Evolutionary conservation across 2,888 invertebrate genomes (phyloP), one percentile per base, ranked within the genome.

Genomic region (Lithophane leautieri): DNA sequence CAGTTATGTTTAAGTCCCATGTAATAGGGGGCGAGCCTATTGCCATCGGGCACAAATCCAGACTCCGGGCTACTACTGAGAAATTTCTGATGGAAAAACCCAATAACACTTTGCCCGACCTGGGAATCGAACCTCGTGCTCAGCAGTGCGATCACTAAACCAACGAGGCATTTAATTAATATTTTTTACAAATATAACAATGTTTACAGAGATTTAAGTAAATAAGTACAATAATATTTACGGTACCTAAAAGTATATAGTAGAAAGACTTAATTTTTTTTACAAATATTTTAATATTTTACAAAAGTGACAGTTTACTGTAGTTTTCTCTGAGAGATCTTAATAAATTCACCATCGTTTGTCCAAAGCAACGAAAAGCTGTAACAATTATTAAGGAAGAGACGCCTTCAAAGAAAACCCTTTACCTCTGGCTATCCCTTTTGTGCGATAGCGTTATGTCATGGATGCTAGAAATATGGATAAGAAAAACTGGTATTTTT

Each of bases 351-450:
- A 9, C 25, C 34, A 60, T 69, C 25, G 56, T 50, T 52, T 76
- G 25, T 66, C n/a, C 6, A 14, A 47, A 47, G 56, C 25, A 40
- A 22, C 50, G 47, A 61, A 42, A 42, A 58, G 25, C 62, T 58
- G 66, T 58, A 70, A 81, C 61, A 60, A 62, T 82, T 50, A 76
- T 76, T 73, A 78, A 73, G 28, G 50, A 61, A n/a, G 66, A 68
- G 58, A 67, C 61, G 25, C n/a, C 54, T 60, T 70, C 78, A 81
- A 82, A 81, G 78, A 70, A 81, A 78, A 70, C 69, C 61, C 62
- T 73, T 78, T 78, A 70, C 82, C 66, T 61, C 73, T 78, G 25
- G 78, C 52, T 28, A 67, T 82, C 70, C 82, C 25, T 58, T 70
- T 82, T 82, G 58, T 78, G 67, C 73, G 62, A 70, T 62, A 70